These are phyloP conservation scores for Linnaemya tessellans DNA, from an alignment of 2,888 invertebrate genomes.

Conservation along the genomic window DNA sequence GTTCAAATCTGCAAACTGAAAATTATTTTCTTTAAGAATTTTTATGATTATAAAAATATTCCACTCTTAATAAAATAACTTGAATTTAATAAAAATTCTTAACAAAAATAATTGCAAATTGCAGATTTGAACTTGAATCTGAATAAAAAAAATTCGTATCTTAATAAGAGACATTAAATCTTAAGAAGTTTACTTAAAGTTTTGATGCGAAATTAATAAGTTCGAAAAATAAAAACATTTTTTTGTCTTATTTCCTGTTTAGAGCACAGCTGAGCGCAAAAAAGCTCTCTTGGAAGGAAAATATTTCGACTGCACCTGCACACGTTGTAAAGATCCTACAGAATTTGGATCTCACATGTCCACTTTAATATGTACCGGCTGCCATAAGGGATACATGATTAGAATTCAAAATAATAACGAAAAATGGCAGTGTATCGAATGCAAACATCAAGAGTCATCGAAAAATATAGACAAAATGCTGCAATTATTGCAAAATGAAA, in stretches of 20 bases:
- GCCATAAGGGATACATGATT: constrained; percentile 68
- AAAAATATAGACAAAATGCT: constrained; percentile 84
- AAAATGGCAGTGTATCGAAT: constrained; percentile 79
- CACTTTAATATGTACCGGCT: constrained; percentile 78
- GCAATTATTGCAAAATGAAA: constrained; percentile 82
- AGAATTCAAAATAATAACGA: constrained; percentile 66
- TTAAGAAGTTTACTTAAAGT: no score
- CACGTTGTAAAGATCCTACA: constrained; percentile 87
- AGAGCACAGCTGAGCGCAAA: constrained; percentile 88
- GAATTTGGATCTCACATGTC: constrained; percentile 89
- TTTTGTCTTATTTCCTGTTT: neutral
- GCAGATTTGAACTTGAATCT: no score
- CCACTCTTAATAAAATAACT: neutral
- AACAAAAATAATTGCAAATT: neutral
- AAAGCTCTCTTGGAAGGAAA: constrained; percentile 88
- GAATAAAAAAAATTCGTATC: no score
- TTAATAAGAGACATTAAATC: no score
- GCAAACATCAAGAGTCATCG: constrained; percentile 76
- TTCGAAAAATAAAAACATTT: no score
- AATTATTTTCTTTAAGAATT: no score
- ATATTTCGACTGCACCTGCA: constrained; percentile 89
- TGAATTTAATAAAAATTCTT: neutral
- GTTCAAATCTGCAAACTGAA: no score
- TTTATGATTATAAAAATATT: no score
- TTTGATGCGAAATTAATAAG: no score